Evolutionary conservation across 2,113 vertebrate genomes (phyloP).

Genomic region (Takifugu bimaculatus): DNA sequence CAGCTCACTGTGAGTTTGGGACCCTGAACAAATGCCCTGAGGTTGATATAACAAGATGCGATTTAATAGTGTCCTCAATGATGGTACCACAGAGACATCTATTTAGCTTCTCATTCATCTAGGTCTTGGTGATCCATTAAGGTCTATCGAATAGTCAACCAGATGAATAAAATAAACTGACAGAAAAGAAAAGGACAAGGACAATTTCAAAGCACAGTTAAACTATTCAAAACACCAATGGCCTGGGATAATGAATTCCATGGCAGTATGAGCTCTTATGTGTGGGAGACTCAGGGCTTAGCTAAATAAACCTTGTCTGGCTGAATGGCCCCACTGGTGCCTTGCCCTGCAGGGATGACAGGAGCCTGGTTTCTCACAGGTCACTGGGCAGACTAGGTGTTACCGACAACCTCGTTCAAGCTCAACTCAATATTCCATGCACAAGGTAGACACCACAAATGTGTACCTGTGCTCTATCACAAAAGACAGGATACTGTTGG

Average conservation of each 20-base stretch:
- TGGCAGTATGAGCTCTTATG: conserved; percentile 39
- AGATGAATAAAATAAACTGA: too few species aligned
- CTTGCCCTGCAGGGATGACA: conserved; percentile 38
- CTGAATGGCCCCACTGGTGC: conserved; percentile 55
- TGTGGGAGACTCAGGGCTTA: conserved; percentile 62
- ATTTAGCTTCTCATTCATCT: too few species aligned
- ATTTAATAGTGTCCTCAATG: conserved; percentile 42
- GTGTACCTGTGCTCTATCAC: conserved; percentile 38
- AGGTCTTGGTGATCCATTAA: too few species aligned
- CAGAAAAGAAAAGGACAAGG: conserved; percentile 18
- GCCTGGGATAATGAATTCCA: conserved; percentile 63
- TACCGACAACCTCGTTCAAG: conserved; percentile 48
- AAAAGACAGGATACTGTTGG: conserved; percentile 37
- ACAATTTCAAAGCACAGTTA: conserved; percentile 56
- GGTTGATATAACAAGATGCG: conserved; percentile 46
- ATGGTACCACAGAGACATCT: conserved; percentile 17
- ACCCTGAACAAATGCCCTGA: conserved; percentile 11
- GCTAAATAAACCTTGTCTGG: conserved; percentile 69
- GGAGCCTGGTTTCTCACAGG: conserved; percentile 52
- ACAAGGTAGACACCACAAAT: conserved; percentile 34
- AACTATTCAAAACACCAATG: conserved; percentile 63
- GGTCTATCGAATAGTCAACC: too few species aligned
- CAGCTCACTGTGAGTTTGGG: conserved; percentile 1
- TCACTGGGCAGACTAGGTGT: conserved; percentile 44
- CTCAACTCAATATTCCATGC: conserved; percentile 38